Percentiles rank a stretch among this genome's conserved stretches.
phyloP scores from a whole-genome alignment of 2,888 invertebrate species.

The Arge pagana region DNA sequence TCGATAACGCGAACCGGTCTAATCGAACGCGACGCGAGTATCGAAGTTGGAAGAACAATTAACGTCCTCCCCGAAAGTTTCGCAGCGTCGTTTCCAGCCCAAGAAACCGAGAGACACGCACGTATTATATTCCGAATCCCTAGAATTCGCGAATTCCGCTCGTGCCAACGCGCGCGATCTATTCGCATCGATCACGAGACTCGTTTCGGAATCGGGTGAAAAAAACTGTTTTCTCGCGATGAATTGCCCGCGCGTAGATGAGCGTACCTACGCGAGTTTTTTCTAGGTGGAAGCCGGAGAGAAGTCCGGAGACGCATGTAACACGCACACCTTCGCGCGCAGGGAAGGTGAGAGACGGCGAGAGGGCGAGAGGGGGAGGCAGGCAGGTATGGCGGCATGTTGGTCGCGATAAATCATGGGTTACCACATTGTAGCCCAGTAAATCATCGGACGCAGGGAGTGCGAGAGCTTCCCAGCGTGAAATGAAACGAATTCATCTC shows the following conservation, averaged over 20 bases:
- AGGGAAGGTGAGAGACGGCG: conserved; percentile 55
- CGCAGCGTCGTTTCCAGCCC: too few species aligned
- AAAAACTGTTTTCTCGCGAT: conserved; percentile 43
- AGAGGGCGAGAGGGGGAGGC: conserved; percentile 53
- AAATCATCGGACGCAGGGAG: conserved; percentile 65
- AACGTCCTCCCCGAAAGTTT: too few species aligned
- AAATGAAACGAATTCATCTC: conserved; percentile 62
- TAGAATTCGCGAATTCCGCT: conserved; percentile 20
- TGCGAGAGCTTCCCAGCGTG: conserved; percentile 60
- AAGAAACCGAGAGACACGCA: too few species aligned
- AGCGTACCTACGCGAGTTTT: too few species aligned
- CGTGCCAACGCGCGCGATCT: conserved; percentile 12
- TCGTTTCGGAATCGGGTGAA: conserved; percentile 39
- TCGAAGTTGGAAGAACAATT: too few species aligned
- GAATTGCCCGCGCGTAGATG: too few species aligned
- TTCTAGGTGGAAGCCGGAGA: too few species aligned
- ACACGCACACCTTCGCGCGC: conserved; percentile 46
- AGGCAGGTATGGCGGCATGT: conserved; percentile 58
- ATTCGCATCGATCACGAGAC: conserved; percentile 25
- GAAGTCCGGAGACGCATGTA: not conserved
- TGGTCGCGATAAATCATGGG: conserved; percentile 70
- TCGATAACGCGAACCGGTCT: too few species aligned
- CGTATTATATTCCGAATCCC: too few species aligned
- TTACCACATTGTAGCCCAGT: conserved; percentile 72
- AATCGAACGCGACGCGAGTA: too few species aligned